A percentile compares a stretch with the other conserved stretches of the same genome.
These are phyloP conservation scores for Thinocorus orbignyianus DNA, from an alignment of 2,113 vertebrate genomes.

Conservation along the genomic window DNA sequence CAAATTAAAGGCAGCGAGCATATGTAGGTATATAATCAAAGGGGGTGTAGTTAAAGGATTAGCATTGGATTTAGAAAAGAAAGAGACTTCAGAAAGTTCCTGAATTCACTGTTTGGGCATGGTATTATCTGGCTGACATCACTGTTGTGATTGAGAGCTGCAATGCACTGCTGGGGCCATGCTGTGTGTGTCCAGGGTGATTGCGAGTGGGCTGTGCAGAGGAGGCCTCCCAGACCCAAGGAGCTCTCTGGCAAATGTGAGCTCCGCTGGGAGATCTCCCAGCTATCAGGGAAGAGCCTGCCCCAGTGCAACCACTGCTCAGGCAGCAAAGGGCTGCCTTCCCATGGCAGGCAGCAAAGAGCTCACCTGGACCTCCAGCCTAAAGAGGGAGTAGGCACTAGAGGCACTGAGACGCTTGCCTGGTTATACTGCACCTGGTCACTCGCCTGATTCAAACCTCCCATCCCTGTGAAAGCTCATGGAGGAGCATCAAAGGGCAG, in stretches of 20 bases:
- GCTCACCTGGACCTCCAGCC: not conserved
- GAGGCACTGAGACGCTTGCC: not conserved
- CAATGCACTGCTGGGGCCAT: fast-evolving
- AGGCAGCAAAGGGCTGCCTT: not conserved
- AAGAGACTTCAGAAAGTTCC: not conserved
- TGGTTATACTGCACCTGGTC: not conserved
- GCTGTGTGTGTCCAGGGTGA: not conserved
- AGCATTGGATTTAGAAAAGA: not conserved
- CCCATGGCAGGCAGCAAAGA: not conserved
- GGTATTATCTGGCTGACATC: not conserved
- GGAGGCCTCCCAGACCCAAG: fast-evolving
- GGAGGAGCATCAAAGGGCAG: not conserved
- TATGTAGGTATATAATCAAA: not conserved
- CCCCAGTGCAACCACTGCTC: fast-evolving
- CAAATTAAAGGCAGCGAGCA: not conserved
- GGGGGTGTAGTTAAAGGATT: not conserved
- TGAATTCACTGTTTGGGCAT: not conserved
- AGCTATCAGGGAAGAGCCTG: not conserved
- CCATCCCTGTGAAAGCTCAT: not conserved
- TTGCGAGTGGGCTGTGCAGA: fast-evolving
- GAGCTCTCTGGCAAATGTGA: not conserved
- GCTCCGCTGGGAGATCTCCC: fast-evolving
- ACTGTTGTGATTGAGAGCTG: not conserved
- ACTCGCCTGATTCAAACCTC: not conserved
- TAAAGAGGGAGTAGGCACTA: too few species aligned